phyloP scores from a whole-genome alignment of 2,113 vertebrate genomes.

The Pimephales promelas region DNA sequence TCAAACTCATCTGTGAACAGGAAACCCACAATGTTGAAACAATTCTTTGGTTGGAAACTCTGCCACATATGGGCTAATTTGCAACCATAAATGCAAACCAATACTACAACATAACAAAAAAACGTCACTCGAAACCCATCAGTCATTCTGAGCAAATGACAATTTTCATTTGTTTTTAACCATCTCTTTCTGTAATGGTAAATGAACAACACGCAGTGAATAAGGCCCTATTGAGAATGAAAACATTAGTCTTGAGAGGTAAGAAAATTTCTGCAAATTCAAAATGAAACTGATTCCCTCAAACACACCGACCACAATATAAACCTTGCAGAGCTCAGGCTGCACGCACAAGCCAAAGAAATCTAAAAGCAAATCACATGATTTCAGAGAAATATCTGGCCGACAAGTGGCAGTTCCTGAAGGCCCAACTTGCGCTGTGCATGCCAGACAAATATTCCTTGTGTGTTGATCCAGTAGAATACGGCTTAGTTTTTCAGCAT shows the following conservation, averaged over 20 bases:
- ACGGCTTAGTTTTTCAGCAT: neutral
- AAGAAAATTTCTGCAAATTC: neutral
- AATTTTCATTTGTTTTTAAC: neutral
- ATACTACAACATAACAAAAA: neutral
- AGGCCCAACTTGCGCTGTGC: neutral
- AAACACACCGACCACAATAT: neutral
- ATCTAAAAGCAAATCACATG: constrained; percentile 50
- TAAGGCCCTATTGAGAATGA: neutral
- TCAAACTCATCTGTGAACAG: constrained; percentile 90
- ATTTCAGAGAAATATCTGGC: constrained; percentile 51
- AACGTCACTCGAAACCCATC: too few relatives aligned
- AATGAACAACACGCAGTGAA: neutral
- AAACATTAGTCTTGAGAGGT: neutral
- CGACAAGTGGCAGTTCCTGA: neutral
- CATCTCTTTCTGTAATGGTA: neutral
- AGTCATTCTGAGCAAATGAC: neutral
- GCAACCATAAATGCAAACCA: constrained; percentile 1
- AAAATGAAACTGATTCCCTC: constrained; percentile 17
- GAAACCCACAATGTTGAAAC: neutral
- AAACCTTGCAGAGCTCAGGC: neutral
- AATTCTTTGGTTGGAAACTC: neutral
- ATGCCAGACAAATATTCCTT: neutral
- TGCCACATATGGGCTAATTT: neutral
- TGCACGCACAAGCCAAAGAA: neutral
- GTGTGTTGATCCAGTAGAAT: neutral